Base-by-base conservation (phyloP, 2,113 vertebrate species). In the Sinocyclocheilus rhinocerous region DNA sequence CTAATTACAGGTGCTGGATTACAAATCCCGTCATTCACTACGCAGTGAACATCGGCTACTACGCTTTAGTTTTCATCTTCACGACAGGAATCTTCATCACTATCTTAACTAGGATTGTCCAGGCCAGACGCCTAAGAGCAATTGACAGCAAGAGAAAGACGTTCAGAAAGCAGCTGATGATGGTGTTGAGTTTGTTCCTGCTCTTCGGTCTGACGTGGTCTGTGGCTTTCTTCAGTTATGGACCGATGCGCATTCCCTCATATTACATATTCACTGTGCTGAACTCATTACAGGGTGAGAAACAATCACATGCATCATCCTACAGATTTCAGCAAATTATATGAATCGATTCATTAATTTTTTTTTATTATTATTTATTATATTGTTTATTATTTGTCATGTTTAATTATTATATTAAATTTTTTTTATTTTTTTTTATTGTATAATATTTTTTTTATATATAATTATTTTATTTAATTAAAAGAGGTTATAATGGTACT, bases 241-340 rank as follows among this genome's bases (percentile, higher is more conserved):
- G 91, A 39, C 39, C 39, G 39, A 39, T 39, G 39, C 5, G 0
- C 39, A 39, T 39, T 39, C 39, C 39, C 39, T 39, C 39, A 39
- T 39, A 39, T 39, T 39, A 39, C 39, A 39, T 39, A 6, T 39
- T 39, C 39, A 39, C 84, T 85, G 88, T 94, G 83, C 84, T 91
- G 48, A 92, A 93, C 87, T 84, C 90, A 22, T 92, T 92, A 84
- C 90, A 94, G 91, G 92, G 93, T 93, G 42, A 20, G 83, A n/a
- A 36, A 12, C 13, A 24, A 63, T 63, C 59, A 63, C 59, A 57
- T 22, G 0, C 18, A 16, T 52, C 13, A 16, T 7, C 6, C 39
- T 39, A 39, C 1, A 39, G 1, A 39, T 7, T 39, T 6, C 39
- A 39, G 5, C 39, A 39, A 39, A 39, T 39, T 39, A 7, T 39